Base-by-base conservation (phyloP, 2,797 vertebrate species). In the Rhynchonycteris naso region DNA sequence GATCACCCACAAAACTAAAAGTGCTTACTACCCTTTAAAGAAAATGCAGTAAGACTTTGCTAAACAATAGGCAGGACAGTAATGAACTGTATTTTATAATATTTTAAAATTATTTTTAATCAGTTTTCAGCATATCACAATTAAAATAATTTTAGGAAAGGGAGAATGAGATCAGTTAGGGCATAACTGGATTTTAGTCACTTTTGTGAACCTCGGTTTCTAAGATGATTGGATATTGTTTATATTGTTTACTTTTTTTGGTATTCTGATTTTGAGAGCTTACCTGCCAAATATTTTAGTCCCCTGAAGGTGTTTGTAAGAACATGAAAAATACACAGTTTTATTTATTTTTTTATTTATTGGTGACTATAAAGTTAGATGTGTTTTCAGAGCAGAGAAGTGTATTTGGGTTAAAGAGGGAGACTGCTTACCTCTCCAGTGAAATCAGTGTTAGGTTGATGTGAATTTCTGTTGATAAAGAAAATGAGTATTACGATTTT, bases 111-210 rank as follows among this genome's bases (percentile, higher is more conserved):
- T 26, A 30, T 79, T 82, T 59, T 94, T 50, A 69, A 66, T 18
- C 13, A 66, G 24, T 30, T 14, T 7, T 92, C 16, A 91, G 66
- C 75, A 38, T 86, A 50, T 76, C 21, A 74, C 7, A 56, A 61
- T 87, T 59, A 72, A 47, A 69, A 63, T 83, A 93, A 71, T 91
- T 85, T 91, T 82, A 76, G 68, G n/a, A 86, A 83, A 68, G 30
- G 80, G 56, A 50, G 43, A 85, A 1, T 79, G 19, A 69, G 38
- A 66, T 82, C 33, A 69, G 2, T 80, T 22, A 87, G 66, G 5
- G 14, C 35, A n/a, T 75, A 82, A 33, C 80, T 92, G 81, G 2
- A 58, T 59, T 93, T 80, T 88, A 85, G 35, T 54, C 56, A 69
- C 18, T 85, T 96, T 85, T 76, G 22, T 59, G 74, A 81, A 7